Conservation (phyloP, 2,797 vertebrate species). For the Poliocrania exsul region DNA sequence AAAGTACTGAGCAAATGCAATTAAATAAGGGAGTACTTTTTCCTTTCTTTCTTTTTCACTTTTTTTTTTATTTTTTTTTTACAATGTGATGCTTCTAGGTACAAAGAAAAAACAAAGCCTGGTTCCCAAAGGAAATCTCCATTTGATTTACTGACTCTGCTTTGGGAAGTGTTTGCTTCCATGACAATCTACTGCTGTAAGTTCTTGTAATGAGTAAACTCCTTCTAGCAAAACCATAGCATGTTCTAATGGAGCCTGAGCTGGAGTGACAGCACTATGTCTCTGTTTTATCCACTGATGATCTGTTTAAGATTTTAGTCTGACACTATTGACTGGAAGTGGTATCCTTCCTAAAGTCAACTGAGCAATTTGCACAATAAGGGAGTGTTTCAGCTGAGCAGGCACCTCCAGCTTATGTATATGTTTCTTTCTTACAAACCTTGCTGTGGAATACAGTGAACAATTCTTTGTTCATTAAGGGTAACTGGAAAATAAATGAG, state of each 20-base stretch:
- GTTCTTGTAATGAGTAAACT: background rate
- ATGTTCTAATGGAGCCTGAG: background rate
- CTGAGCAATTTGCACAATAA: background rate
- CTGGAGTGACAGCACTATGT: background rate
- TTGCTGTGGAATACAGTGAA: background rate
- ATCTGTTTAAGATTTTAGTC: background rate
- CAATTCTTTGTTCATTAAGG: background rate
- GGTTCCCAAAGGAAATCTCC: background rate
- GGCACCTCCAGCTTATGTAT: background rate
- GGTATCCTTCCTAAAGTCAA: background rate
- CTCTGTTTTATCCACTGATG: background rate
- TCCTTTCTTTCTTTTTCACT: too few species aligned
- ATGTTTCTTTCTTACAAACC: background rate
- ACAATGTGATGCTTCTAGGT: background rate
- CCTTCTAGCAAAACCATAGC: background rate
- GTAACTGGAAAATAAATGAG: background rate
- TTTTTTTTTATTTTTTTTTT: background rate
- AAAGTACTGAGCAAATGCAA: conserved; percentile 5
- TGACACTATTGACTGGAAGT: background rate
- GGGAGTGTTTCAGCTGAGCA: background rate
- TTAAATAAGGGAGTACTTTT: background rate
- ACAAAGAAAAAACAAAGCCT: background rate
- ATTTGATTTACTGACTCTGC: background rate
- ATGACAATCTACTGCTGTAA: background rate
- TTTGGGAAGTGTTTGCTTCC: background rate